Conservation (phyloP, 2,113 vertebrate species). For the Scomber colias region DNA sequence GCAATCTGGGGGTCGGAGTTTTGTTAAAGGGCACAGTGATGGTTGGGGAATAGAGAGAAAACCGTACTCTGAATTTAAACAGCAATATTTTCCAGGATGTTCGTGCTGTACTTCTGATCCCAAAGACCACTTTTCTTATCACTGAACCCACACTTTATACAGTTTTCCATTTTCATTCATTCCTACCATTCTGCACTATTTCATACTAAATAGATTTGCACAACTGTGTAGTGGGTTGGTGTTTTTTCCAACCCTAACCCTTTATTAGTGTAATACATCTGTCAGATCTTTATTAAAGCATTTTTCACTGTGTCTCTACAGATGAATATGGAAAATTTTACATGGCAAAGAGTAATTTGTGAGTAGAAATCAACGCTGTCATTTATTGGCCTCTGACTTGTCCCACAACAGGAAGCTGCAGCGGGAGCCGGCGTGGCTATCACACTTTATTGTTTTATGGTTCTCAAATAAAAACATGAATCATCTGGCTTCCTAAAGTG, state of each 20-base stretch:
- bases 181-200: not conserved
- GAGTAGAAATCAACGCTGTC: conserved; percentile 75
- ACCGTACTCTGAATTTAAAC: not conserved
- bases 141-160: not conserved
- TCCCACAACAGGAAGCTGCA: conserved; percentile 53
- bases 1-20: no score
- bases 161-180: not conserved
- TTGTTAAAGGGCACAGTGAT: no score
- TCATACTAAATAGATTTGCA: not conserved
- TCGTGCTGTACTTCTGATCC: not conserved
- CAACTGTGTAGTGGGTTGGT: not conserved
- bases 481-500: conserved; percentile 76
- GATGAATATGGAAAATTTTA: conserved; percentile 63
- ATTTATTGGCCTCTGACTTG: conserved; percentile 78
- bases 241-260: not conserved
- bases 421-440: conserved; percentile 63
- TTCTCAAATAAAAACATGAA: conserved; percentile 83
- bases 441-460: conserved; percentile 81
- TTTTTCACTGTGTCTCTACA: conserved; percentile 29
- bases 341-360: conserved; percentile 55
- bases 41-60: no score
- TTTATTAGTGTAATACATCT: conserved; percentile 55
- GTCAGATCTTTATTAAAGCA: conserved; percentile 59
- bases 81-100: not conserved
- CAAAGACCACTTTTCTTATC: not conserved